Evolutionary conservation across 2,888 invertebrate species (phyloP), one percentile per base, ranked within the genome.

Genomic region (Hofmannophila pseudospretella): DNA sequence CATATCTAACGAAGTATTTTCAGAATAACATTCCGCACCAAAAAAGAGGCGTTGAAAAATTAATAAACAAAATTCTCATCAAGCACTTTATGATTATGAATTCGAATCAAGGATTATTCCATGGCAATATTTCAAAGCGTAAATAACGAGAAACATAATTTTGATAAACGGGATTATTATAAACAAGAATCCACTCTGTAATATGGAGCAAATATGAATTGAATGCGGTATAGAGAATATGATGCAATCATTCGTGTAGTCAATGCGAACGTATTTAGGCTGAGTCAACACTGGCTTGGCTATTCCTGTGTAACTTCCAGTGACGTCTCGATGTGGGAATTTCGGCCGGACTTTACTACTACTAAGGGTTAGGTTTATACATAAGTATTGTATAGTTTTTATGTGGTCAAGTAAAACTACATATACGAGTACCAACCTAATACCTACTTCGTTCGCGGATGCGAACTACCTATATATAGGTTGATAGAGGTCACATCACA

Each of bases 231-330:
- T 25, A 43, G 47, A 34, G 38, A 40, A 44, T 47, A 45, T 61
- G 61, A 63, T 60, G 65, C 54, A 69, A 66, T 59, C 51, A 46
- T 53, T 51, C 48, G 16, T 16, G 16, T 16, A 4, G 3, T 4
- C 23, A n/a, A n/a, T 56, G 59, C 64, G 33, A 48, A 71, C 64
- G 33, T 48, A 71, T 68, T 67, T 66, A 70, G 64, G 58, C 42
- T 48, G 39, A 46, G 54, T 51, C 56, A 61, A 56, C 59, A 58
- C 36, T 47, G 40, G 47, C 42, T 64, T 67, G 69, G 67, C 51
- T 7, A 22, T 22, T 8, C 22, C 7, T 2, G 22, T 22, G 22
- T 2, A 22, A 22, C 22, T 22, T 7, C 22, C 8, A 22, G 7
- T 8, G 22, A 22, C 7, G 22, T 7, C 2, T 22, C 5, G 7